These are phyloP conservation scores for Dicaeum eximium DNA, from an alignment of 2,113 vertebrate species.

Conservation along the genomic window DNA sequence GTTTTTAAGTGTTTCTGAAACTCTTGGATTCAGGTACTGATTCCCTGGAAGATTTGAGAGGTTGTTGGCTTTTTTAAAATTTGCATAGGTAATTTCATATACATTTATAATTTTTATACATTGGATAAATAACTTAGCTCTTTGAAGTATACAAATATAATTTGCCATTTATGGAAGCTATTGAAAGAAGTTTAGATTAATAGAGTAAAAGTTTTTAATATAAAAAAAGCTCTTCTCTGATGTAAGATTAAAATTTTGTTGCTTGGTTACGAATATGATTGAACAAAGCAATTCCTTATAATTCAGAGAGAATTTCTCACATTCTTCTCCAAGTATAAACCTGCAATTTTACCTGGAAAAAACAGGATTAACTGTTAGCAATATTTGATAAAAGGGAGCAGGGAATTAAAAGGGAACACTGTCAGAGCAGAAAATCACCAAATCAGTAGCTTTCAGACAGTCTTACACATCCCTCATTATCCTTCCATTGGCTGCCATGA, in stretches of 20 bases:
- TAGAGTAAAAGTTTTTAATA: background rate
- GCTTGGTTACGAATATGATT: background rate
- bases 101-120: background rate
- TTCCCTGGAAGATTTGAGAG: background rate
- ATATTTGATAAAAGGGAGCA: background rate
- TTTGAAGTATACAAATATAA: background rate
- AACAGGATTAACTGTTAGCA: background rate
- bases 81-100: background rate
- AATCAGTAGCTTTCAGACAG: background rate
- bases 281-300: background rate
- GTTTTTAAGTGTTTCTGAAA: background rate
- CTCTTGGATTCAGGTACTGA: background rate
- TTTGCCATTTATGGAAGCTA: background rate
- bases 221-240: background rate
- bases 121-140: background rate
- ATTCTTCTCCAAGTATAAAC: background rate
- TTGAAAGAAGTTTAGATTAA: background rate
- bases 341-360: background rate
- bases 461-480: background rate
- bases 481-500: background rate
- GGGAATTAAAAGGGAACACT: background rate
- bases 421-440: background rate
- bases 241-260: background rate
- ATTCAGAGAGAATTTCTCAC: background rate
- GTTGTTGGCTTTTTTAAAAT: background rate